These are phyloP conservation scores for Phallusia fumigata DNA, from an alignment of 23 tunicate species.

Conservation along the genomic window DNA sequence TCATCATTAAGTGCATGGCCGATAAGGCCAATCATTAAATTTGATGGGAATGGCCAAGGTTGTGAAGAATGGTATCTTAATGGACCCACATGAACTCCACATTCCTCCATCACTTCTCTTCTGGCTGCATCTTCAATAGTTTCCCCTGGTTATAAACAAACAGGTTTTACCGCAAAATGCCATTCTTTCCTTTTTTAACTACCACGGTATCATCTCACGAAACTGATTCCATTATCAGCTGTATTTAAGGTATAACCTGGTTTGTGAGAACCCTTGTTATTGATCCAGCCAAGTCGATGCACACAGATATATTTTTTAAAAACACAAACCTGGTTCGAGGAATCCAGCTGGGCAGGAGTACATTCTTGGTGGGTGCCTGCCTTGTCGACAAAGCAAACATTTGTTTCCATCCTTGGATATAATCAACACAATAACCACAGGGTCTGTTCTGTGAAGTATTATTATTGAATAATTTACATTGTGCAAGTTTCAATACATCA, in stretches of 20 bases:
- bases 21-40: constrained; percentile 83
- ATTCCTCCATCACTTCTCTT: constrained; percentile 87
- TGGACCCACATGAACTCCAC: constrained; percentile 76
- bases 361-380: constrained; percentile 69
- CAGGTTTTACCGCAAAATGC: too few relatives aligned
- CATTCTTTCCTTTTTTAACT: too few relatives aligned
- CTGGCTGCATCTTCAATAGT: constrained; percentile 93
- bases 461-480: not conserved
- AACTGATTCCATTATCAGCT: too few relatives aligned
- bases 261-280: too few relatives aligned
- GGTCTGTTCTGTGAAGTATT: constrained; percentile 62
- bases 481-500: not conserved
- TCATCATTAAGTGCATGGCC: constrained; percentile 81
- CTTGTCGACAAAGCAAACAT: constrained; percentile 82
- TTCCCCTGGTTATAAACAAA: constrained; percentile 59
- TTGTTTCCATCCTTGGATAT: constrained; percentile 69
- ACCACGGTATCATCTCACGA: too few relatives aligned
- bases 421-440: constrained; percentile 75
- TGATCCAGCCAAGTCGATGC: not conserved
- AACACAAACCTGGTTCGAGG: constrained; percentile 78
- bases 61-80: constrained; percentile 84
- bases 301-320: not conserved
- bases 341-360: constrained; percentile 90
- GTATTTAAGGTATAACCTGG: too few relatives aligned
- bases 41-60: constrained; percentile 97